Evolutionary conservation across 2,113 vertebrate species (phyloP).

Genomic region (Scopus umbretta): DNA sequence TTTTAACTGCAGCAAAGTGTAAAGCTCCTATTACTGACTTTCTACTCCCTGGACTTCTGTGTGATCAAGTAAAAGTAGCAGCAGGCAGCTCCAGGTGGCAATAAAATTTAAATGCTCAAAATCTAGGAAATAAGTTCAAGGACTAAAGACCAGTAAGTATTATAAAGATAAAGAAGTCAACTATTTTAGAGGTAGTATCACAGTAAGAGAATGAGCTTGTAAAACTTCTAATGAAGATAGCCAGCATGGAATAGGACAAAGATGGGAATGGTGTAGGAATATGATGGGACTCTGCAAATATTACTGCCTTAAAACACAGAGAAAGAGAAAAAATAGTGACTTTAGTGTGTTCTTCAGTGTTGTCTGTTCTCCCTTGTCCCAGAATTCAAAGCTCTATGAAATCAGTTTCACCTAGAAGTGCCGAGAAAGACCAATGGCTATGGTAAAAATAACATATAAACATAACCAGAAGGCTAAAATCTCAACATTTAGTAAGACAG

Average conservation of each 20-base stretch:
- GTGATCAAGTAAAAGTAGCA: constrained; percentile 27
- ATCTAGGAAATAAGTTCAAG: constrained; percentile 44
- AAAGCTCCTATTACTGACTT: constrained; percentile 8
- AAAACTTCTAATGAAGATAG: not conserved
- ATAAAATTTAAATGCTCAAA: constrained; percentile 43
- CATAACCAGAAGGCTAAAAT: not conserved
- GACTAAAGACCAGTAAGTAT: not conserved
- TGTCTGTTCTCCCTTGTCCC: not conserved
- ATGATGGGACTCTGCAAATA: not conserved
- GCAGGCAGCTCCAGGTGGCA: not conserved
- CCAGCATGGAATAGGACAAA: not conserved
- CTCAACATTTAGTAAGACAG: not conserved
- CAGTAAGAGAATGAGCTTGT: not conserved
- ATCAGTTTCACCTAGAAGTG: not conserved
- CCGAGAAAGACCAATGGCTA: not conserved
- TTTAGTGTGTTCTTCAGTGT: not conserved
- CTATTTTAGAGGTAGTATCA: not conserved
- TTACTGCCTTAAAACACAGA: not conserved
- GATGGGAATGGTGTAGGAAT: not conserved
- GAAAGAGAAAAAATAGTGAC: not conserved
- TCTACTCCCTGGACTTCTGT: not conserved
- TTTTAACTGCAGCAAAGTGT: constrained; percentile 18
- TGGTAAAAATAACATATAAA: not conserved
- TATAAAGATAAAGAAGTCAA: not conserved
- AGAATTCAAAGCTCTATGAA: not conserved